Conservation (phyloP, 2,888 invertebrate genomes). For the Serrognathus titanus region DNA sequence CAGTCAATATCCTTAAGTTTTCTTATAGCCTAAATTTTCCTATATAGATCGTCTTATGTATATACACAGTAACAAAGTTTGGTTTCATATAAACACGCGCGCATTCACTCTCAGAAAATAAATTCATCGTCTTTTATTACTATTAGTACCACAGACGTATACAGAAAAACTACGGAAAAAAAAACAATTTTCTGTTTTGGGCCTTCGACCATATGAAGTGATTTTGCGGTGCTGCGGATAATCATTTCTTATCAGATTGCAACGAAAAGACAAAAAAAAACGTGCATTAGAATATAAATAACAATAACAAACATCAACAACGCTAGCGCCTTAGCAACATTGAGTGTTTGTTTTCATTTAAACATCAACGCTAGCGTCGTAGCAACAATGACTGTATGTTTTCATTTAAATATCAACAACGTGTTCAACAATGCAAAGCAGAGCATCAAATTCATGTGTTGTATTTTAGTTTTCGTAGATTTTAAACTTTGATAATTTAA, state of each 20-base stretch:
- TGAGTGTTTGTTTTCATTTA: slow-evolving; percentile 36
- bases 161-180: background rate
- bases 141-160: background rate
- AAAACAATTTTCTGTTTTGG: background rate
- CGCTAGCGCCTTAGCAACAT: slow-evolving; percentile 47
- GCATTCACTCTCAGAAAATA: slow-evolving; percentile 19
- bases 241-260: background rate
- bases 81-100: slow-evolving; percentile 26
- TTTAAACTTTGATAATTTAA: too few species aligned
- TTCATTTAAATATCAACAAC: slow-evolving; percentile 45
- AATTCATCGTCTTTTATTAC: background rate
- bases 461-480: background rate
- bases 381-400: slow-evolving; percentile 47
- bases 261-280: too few species aligned
- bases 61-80: slow-evolving; percentile 39
- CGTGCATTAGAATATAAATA: too few species aligned
- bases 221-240: background rate
- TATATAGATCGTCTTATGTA: slow-evolving; percentile 34
- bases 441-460: slow-evolving; percentile 19
- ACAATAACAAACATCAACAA: slow-evolving; percentile 42
- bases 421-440: slow-evolving; percentile 48
- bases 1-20: slow-evolving; percentile 35
- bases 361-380: slow-evolving; percentile 45
- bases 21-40: slow-evolving; percentile 28
- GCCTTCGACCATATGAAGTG: too few species aligned